phyloP scores from a whole-genome alignment of 2,888 invertebrate species.

The Crematogaster levior region DNA sequence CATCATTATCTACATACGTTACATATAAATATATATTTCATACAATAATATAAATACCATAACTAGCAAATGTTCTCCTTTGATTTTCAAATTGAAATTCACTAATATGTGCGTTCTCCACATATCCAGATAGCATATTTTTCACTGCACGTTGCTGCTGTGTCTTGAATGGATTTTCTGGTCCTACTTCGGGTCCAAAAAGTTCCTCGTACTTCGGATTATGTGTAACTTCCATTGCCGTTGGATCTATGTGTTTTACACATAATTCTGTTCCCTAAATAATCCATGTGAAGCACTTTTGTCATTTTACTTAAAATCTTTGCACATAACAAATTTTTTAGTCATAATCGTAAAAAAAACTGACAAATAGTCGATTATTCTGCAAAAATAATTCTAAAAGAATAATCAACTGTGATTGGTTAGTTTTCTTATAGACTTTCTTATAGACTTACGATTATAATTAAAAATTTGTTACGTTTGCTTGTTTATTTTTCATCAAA shows the following conservation, averaged over 20 bases:
- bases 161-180: conserved; percentile 97
- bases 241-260: conserved; percentile 91
- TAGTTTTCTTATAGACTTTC: too few species aligned
- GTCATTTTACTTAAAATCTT: not conserved
- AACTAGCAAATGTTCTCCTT: conserved; percentile 96
- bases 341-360: too few species aligned
- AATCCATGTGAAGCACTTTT: conserved; percentile 22
- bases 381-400: too few species aligned
- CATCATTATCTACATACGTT: not conserved
- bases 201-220: conserved; percentile 98
- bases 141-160: conserved; percentile 94
- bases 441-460: too few species aligned
- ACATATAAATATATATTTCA: not conserved
- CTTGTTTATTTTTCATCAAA: not conserved
- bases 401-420: too few species aligned
- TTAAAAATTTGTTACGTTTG: too few species aligned
- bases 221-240: conserved; percentile 92
- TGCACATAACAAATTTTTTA: too few species aligned
- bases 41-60: conserved; percentile 86
- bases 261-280: conserved; percentile 90
- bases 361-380: too few species aligned
- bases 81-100: conserved; percentile 99
- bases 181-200: conserved; percentile 96
- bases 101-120: conserved; percentile 97
- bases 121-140: conserved; percentile 97